These are phyloP conservation scores for Lates japonicus DNA, from an alignment of 2,797 vertebrate genomes.

Conservation along the genomic window DNA sequence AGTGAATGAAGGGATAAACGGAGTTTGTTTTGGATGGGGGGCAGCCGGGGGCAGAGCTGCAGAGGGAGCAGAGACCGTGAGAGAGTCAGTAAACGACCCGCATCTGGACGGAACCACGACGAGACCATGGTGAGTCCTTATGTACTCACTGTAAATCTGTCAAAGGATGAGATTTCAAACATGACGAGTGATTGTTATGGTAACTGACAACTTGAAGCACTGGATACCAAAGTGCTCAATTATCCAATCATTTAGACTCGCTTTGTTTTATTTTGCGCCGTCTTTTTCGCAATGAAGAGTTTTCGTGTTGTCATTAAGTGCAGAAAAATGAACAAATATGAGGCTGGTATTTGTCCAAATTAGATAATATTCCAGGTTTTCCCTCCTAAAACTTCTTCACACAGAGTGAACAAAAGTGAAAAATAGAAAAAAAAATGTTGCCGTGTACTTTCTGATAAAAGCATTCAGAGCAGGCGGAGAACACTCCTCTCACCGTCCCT, in stretches of 20 bases:
- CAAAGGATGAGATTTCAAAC: not conserved
- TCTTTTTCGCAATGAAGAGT: not conserved
- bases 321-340: not conserved
- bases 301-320: not conserved
- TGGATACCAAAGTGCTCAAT: not conserved
- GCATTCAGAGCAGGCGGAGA: not conserved
- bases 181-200: not conserved
- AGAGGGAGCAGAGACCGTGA: constrained; percentile 54
- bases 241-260: not conserved
- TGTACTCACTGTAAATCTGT: not conserved
- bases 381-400: not conserved
- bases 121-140: constrained; percentile 50
- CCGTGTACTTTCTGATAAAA: not conserved
- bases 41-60: constrained; percentile 54
- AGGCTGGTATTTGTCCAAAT: not conserved
- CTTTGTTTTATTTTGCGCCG: not conserved
- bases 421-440: not conserved
- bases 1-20: constrained; percentile 68
- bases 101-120: constrained; percentile 42
- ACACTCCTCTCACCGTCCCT: not conserved
- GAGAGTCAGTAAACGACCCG: constrained; percentile 49
- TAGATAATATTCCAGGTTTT: not conserved
- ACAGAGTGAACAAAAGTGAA: not conserved
- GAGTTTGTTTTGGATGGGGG: constrained; percentile 80
- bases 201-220: fast-evolving